phyloP scores from a whole-genome alignment of 2,888 invertebrate species.

The Nephrotoma guestfalica region DNA sequence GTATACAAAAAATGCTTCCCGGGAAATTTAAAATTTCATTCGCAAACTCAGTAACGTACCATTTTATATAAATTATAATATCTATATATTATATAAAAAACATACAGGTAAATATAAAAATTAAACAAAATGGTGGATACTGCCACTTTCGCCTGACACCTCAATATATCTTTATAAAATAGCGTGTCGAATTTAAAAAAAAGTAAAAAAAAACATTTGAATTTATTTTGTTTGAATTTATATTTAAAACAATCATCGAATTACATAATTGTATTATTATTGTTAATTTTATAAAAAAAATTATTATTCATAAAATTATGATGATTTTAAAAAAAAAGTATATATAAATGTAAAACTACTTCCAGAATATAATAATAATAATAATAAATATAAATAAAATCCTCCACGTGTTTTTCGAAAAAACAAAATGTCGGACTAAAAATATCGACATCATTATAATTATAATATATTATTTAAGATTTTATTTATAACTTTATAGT shows the following conservation, averaged over 20 bases:
- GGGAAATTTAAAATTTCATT: background rate
- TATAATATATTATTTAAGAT: background rate
- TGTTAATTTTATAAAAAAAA: background rate
- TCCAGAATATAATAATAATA: background rate
- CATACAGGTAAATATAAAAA: background rate
- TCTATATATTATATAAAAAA: background rate
- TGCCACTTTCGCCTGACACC: background rate
- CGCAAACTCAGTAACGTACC: background rate
- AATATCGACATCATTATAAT: background rate
- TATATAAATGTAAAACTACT: background rate
- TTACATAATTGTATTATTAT: background rate
- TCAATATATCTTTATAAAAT: background rate
- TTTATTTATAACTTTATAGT: background rate
- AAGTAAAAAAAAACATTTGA: background rate
- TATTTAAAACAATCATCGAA: background rate
- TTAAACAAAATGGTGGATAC: background rate
- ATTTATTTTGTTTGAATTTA: background rate
- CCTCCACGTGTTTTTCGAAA: background rate
- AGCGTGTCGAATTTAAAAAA: background rate
- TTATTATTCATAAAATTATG: background rate
- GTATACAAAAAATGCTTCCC: background rate
- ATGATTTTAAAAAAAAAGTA: background rate
- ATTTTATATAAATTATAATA: background rate
- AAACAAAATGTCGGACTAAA: background rate
- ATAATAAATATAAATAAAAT: background rate